Conservation (phyloP, 53 echinoderm and acorn worm species). For the Arbacia lixula region DNA sequence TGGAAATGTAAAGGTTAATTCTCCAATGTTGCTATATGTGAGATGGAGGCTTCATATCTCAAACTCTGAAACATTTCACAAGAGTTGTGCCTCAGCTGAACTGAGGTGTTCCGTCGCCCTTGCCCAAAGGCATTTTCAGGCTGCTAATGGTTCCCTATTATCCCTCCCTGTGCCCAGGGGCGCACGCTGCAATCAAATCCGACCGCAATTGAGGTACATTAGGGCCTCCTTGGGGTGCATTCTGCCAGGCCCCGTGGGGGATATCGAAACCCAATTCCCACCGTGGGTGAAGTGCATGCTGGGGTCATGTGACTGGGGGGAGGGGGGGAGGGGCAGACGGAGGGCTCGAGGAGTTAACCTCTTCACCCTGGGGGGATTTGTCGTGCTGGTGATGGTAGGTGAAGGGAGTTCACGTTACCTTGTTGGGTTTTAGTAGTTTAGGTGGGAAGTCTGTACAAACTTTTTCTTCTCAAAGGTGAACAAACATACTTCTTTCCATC, state of each 20-base stretch:
- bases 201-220: conserved; percentile 35
- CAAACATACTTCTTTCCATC: too few species aligned
- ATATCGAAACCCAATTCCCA: conserved; percentile 38
- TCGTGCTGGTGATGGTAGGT: not conserved
- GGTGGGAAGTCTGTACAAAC: too few species aligned
- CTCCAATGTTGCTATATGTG: too few species aligned
- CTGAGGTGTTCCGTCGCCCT: too few species aligned
- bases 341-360: conserved; percentile 42
- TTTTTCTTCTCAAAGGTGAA: too few species aligned
- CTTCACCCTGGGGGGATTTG: conserved; percentile 39
- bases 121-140: too few species aligned
- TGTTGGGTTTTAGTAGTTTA: too few species aligned
- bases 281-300: not conserved
- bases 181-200: conserved; percentile 15
- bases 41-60: too few species aligned
- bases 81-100: too few species aligned
- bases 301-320: conserved; percentile 27
- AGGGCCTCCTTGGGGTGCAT: conserved; percentile 38
- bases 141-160: conserved; percentile 19
- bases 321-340: conserved; percentile 10
- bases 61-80: too few species aligned
- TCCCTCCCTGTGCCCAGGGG: not conserved
- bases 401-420: too few species aligned
- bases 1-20: too few species aligned
- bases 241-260: conserved; percentile 17